Base-by-base conservation (phyloP, 2,888 invertebrate genomes). In the Tanytarsus gracilentus region DNA sequence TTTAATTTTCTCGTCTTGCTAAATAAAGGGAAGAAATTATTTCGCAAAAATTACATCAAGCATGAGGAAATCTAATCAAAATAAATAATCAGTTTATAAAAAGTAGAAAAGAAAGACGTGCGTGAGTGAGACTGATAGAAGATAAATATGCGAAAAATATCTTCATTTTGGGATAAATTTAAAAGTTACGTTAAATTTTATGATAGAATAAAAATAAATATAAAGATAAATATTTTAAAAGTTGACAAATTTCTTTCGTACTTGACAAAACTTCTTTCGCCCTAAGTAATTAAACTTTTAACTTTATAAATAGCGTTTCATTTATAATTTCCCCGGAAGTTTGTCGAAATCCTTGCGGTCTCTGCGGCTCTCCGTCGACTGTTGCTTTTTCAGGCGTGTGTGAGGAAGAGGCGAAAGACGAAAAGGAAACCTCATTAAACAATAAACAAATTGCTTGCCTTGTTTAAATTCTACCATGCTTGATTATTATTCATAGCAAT, bases 11-110 rank as follows among this genome's bases (percentile, higher is more conserved):
- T 33, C 33, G 33, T 36, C 14, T 14, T 36, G 11, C n/a, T 1
- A 36, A 36, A 36, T 44, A 16, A 16, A 26, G 27, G 29, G 23
- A n/a, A 23, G 44, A 18, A 58, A 58, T 25, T 8, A 49, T 49
- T 49, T n/a, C 8, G 6, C 9, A 8, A 8, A 8, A 8, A 6
- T 30, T 30, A 18, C 16, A 30, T 3, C 18, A 9, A 18, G 16
- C 14, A 51, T 51, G 27, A 23, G 58, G 58, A 58, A 48, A 58
- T 58, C 26, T 16, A 58, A 58, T 58, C 58, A 58, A 30, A 58
- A 58, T 58, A 58, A 58, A 48, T 48, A 58, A 58, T 58, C 58
- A 44, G 23, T 18, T 44, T 4, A 58, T 44, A 18, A 23, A 5
- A 25, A 39, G 39, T 26, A 11, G 23, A 30, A 50, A 26, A 27